phyloP scores from a whole-genome alignment of 2,113 vertebrate species.

The Pteropus alecto region DNA sequence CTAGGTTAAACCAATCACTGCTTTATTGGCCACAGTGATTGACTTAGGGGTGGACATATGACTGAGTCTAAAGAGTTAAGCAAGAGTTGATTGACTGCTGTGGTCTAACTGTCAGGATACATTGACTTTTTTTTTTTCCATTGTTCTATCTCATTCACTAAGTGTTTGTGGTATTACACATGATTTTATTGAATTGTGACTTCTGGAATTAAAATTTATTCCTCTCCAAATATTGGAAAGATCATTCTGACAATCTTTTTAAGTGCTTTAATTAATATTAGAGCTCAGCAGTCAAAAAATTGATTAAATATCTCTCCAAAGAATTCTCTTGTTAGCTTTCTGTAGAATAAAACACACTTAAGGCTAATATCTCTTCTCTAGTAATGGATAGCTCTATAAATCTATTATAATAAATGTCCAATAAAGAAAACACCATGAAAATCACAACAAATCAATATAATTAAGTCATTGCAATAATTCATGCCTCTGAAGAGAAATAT shows the following conservation, averaged over 20 bases:
- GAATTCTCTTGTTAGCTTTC: background rate
- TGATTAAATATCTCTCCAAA: background rate
- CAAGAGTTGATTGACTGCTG: background rate
- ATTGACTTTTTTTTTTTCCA: background rate
- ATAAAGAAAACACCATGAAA: background rate
- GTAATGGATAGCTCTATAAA: background rate
- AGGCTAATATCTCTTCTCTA: background rate
- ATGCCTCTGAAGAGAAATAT: background rate
- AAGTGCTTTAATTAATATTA: background rate
- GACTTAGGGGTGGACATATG: background rate
- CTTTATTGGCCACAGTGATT: background rate
- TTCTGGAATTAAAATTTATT: background rate
- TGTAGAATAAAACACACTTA: background rate
- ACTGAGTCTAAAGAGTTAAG: background rate
- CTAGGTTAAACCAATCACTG: background rate
- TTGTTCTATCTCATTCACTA: background rate
- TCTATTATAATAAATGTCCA: background rate
- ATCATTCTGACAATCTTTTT: background rate
- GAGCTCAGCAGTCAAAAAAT: background rate
- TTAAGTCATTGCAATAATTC: background rate
- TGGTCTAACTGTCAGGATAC: background rate
- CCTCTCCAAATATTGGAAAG: background rate
- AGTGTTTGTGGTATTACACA: background rate
- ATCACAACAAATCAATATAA: background rate
- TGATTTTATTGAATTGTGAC: background rate